phyloP scores from a whole-genome alignment of 2,113 vertebrate species.

The Barnardius zonarius region DNA sequence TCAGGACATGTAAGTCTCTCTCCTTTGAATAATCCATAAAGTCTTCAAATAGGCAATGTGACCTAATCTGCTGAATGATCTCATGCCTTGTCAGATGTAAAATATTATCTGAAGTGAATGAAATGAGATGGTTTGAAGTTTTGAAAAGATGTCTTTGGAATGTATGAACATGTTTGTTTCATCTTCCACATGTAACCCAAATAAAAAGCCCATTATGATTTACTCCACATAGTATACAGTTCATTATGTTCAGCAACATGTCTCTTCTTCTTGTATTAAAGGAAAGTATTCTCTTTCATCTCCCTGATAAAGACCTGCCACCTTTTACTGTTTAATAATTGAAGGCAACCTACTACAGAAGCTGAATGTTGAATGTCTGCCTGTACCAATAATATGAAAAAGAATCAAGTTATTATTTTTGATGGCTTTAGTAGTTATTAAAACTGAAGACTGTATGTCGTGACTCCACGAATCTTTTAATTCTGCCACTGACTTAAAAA shows the following conservation, averaged over 20 bases:
- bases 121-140: constrained; percentile 47
- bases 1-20: neutral
- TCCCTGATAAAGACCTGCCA: constrained; percentile 58
- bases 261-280: constrained; percentile 50
- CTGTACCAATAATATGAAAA: constrained; percentile 34
- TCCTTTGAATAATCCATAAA: constrained; percentile 56
- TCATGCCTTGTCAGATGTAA: constrained; percentile 46
- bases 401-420: constrained; percentile 44
- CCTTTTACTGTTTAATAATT: constrained; percentile 68
- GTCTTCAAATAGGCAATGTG: constrained; percentile 29
- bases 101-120: constrained; percentile 40
- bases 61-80: constrained; percentile 46
- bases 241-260: constrained; percentile 57
- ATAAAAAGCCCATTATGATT: constrained; percentile 51
- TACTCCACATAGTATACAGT: constrained; percentile 31
- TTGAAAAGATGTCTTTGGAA: constrained; percentile 31
- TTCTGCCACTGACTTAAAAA: neutral
- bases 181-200: constrained; percentile 59
- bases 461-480: constrained; percentile 28
- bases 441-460: neutral
- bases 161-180: constrained; percentile 58
- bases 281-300: constrained; percentile 65
- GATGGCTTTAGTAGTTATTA: constrained; percentile 37
- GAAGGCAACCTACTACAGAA: constrained; percentile 49
- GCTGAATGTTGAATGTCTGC: constrained; percentile 42